Conservation (phyloP, 2,797 vertebrate genomes). For the Halcyon badia region DNA sequence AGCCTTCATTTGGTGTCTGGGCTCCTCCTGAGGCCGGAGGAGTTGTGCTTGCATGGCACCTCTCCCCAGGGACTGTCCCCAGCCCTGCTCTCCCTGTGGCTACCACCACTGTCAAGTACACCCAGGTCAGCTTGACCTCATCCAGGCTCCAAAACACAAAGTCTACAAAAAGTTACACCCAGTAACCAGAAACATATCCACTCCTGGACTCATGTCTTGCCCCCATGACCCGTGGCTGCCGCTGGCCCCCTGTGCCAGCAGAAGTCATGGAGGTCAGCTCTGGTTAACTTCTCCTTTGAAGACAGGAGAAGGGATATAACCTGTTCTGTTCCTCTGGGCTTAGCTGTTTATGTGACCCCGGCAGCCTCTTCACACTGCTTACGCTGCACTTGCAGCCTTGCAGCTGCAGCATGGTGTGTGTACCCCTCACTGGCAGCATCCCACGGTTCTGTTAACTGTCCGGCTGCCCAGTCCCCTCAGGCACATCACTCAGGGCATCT, state of each 20-base stretch:
- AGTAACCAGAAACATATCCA: not conserved
- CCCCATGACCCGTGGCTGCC: not conserved
- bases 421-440: rapidly evolving
- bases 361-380: not conserved
- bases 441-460: not conserved
- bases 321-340: not conserved
- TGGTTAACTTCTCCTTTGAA: not conserved
- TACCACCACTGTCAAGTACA: rapidly evolving
- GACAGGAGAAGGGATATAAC: not conserved
- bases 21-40: rapidly evolving
- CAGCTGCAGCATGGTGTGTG: not conserved
- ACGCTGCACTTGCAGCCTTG: not conserved
- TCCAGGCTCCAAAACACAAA: not conserved
- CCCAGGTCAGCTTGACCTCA: not conserved
- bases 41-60: rapidly evolving
- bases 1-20: not conserved
- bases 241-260: not conserved
- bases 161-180: not conserved
- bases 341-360: not conserved
- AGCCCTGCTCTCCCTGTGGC: rapidly evolving
- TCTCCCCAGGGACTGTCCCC: not conserved
- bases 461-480: rapidly evolving
- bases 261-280: not conserved
- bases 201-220: not conserved
- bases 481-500: not conserved